Conservation (phyloP, 2,797 vertebrate species). For the Apogon hyalosoma region DNA sequence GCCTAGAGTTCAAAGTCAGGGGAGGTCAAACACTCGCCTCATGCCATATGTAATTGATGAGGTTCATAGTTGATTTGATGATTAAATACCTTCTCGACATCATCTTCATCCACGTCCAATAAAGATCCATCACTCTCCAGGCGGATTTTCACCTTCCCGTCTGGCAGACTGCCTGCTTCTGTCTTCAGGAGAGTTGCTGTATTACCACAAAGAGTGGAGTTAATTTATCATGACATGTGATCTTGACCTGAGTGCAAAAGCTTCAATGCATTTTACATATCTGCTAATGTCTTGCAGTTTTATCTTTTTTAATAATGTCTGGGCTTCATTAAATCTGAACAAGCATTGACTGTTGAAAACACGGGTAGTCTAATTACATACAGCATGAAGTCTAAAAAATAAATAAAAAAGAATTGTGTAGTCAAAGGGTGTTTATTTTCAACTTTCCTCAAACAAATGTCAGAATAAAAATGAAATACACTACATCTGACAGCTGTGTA, state of each 20-base stretch:
- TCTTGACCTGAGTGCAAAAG: conserved; percentile 40
- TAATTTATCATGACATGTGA: conserved; percentile 56
- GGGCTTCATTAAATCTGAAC: conserved; percentile 45
- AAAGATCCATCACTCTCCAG: conserved; percentile 93
- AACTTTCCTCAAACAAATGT: conserved; percentile 17
- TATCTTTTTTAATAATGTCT: conserved; percentile 45
- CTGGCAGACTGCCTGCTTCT: conserved; percentile 86
- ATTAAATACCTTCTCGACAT: conserved; percentile 93
- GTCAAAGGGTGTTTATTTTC: conserved; percentile 19
- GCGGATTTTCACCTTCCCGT: conserved; percentile 94
- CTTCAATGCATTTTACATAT: conserved; percentile 36
- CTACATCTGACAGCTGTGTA: background rate
- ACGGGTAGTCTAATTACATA: conserved; percentile 23
- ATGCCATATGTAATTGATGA: conserved; percentile 51
- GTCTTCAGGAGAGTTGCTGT: conserved; percentile 90
- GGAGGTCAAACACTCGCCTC: conserved; percentile 21
- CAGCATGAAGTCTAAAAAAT: background rate
- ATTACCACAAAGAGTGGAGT: conserved; percentile 48
- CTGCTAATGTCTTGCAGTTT: conserved; percentile 32
- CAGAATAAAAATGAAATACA: background rate
- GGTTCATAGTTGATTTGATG: conserved; percentile 57
- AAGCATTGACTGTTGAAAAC: conserved; percentile 22
- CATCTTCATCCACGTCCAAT: conserved; percentile 97
- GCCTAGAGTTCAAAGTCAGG: conserved; percentile 84
- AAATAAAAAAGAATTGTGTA: conserved; percentile 10